Evolutionary conservation across 1,140 invertebrate genomes (phyloP).

Genomic region (Caenorhabditis briggsae): DNA sequence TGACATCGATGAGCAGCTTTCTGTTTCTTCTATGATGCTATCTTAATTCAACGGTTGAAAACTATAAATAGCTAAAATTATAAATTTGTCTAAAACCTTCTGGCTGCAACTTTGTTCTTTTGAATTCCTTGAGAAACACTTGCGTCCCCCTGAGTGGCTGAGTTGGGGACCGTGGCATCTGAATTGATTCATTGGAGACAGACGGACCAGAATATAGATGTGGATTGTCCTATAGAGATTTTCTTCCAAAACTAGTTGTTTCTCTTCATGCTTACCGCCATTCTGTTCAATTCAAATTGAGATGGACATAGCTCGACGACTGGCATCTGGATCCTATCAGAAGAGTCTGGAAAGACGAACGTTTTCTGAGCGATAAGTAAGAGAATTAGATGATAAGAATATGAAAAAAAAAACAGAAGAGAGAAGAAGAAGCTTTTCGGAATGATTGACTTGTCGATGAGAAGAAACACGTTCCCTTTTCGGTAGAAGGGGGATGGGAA

Average conservation of each 20-base stretch:
- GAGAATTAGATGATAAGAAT: slow-evolving; percentile 8
- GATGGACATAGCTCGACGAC: background rate
- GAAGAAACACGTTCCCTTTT: slow-evolving; percentile 31
- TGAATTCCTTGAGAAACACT: slow-evolving; percentile 9
- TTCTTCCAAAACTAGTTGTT: background rate
- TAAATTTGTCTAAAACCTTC: background rate
- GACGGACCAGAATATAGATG: slow-evolving; percentile 6
- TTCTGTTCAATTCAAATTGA: background rate
- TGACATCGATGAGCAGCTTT: background rate
- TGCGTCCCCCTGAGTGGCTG: slow-evolving; percentile 6
- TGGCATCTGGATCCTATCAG: background rate
- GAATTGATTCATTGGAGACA: background rate
- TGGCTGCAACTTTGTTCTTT: slow-evolving; percentile 26
- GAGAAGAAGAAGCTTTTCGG: background rate
- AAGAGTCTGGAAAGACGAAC: background rate
- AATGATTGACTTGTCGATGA: slow-evolving; percentile 11
- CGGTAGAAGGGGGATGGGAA: background rate
- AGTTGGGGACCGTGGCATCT: slow-evolving; percentile 5
- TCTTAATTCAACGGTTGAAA: background rate
- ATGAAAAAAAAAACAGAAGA: background rate
- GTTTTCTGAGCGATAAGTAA: slow-evolving; percentile 11
- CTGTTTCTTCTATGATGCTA: background rate
- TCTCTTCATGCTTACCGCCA: background rate
- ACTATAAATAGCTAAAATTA: background rate
- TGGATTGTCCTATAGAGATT: background rate